Base-by-base conservation (phyloP, 2,888 invertebrate species). In the Pinctada fucata region DNA sequence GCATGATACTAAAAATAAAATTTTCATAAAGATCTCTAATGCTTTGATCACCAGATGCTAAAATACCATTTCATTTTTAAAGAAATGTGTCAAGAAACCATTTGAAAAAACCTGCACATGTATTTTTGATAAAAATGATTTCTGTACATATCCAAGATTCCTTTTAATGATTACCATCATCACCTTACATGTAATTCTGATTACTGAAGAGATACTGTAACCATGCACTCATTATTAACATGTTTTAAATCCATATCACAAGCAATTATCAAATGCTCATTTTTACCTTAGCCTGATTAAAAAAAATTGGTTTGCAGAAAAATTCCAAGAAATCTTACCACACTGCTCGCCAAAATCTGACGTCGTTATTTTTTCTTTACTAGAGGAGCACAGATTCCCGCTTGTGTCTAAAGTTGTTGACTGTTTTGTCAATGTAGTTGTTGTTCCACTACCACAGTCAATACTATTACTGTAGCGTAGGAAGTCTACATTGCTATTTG, bases 1-100 rank as follows among this genome's bases (percentile, higher is more conserved):
- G 52, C 79, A 79, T 10, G 67, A 58, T 8, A 82, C 82, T 82
- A 63, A 45, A 74, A 77, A 10, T 76, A 8, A 31, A 31, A 31
- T 31, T 31, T 31, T 31, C 31, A 31, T 31, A 31, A 31, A 31
- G 31, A 65, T 65, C 45, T 65, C 45, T 66, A 66, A 65, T 5
- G 31, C 13, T 65, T 65, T 65, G 13, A 65, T 31, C 0, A 31
- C 31, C 31, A 31, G 31, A 31, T 31, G 31, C 31, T 31, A 31
- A 31, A 31, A 31, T 31, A 31, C 31, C 31, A 31, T 31, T 31
- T 31, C 31, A 31, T 31, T 31, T 31, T 31, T 31, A 65, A 4
- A 65, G 13, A 65, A 65, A 8, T 65, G 65, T 16, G 5, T 65
- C 65, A 31, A 31, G n/a, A 65, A n/a, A 65, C 65, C 31, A 65